Base-by-base conservation (phyloP, 2,888 invertebrate species). In the Trissonchulus sp. region DNA sequence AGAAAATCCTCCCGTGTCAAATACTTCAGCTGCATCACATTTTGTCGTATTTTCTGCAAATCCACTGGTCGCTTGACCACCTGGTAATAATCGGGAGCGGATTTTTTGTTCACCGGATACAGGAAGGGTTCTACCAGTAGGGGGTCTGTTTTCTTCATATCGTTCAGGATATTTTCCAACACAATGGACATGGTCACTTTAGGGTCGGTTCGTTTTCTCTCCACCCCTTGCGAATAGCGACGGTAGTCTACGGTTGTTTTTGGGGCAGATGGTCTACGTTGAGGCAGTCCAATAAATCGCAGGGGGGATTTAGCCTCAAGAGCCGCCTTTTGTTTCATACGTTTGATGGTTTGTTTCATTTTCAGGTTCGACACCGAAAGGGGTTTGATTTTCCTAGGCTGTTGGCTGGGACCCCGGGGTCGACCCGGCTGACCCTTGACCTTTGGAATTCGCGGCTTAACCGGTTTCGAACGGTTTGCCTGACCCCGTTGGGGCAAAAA, bases 1-100 rank as follows among this genome's bases (percentile, higher is more conserved):
- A 99, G 87, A 85, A 98, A 98, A 80, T 94, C 93, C 84, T 95
- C 95, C n/a, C 99, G 89, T 79, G 92, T 93, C 82, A 93, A 93
- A 84, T 99, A 99, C 80, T 92, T 31, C 75, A 82, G 79, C 68
- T 84, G 84, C 60, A 85, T 77, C 74, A 79, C 68, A 63, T 93
- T 93, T 80, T 95, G 96, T 63, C 96, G 88, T 81, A 99, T 96
- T 0, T 93, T 93, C 85, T 97, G 97, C 74, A 99, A 88, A 85
- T 99, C 98, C 94, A 99, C 98, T 0, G 99, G 99, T 75, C 92
- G 89, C 68, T 90, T 90, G 33, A 99, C 90, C 75, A 97, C 93
- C 79, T 91, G 90, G 84, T 94, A 92, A 86, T 99, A 99, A 85
- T 98, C 98, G 0, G 93, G 92, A 3, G 97, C 95, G 81, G n/a